These are phyloP conservation scores for Graphium colonna DNA, from an alignment of 2,888 invertebrate genomes.

Conservation along the genomic window DNA sequence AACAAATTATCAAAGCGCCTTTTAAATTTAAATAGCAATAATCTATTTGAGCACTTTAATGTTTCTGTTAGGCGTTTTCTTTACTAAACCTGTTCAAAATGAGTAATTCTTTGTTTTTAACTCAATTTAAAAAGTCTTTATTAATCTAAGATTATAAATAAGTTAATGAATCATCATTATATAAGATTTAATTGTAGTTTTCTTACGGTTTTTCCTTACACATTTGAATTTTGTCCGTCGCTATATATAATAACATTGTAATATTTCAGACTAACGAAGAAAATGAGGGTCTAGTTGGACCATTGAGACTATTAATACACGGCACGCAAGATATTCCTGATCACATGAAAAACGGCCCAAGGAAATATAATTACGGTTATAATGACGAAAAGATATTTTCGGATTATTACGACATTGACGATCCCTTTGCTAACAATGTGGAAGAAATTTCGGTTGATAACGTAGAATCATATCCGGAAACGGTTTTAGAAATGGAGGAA, in stretches of 20 bases:
- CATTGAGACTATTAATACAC: conserved; percentile 83
- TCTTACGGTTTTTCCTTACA: no score
- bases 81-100: no score
- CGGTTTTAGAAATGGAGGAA: conserved; percentile 55
- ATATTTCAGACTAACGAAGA: conserved; percentile 53
- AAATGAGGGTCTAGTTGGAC: conserved; percentile 81
- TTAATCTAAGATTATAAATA: no score
- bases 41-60: no score
- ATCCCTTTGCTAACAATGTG: conserved; percentile 34
- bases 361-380: conserved; percentile 76
- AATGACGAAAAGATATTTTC: conserved; percentile 52
- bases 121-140: no score
- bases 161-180: no score
- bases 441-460: conserved; percentile 28
- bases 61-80: not conserved
- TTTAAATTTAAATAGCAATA: no score
- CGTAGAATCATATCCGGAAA: not conserved
- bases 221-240: no score
- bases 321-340: conserved; percentile 83
- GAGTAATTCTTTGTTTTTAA: no score
- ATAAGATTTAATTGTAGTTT: no score
- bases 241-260: no score
- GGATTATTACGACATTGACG: conserved; percentile 34
- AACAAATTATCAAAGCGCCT: no score
- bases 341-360: conserved; percentile 80